Evolutionary conservation across 2,113 vertebrate genomes (phyloP).

Genomic region (Oryzias melastigma): DNA sequence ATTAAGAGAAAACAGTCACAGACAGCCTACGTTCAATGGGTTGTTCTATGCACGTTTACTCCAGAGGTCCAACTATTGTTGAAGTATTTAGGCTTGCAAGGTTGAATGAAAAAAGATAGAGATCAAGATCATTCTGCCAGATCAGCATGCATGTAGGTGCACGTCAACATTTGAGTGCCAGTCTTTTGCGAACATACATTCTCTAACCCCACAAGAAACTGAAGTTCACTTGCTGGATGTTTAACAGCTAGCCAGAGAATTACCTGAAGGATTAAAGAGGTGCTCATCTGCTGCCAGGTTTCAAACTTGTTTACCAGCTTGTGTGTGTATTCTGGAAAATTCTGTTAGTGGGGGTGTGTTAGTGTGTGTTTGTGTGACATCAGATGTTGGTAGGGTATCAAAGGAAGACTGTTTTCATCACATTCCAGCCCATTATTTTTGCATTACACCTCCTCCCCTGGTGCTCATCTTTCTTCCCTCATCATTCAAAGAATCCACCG

Average conservation of each 20-base stretch:
- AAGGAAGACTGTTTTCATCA: slow-evolving; percentile 25
- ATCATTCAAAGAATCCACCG: slow-evolving; percentile 47
- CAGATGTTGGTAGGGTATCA: slow-evolving; percentile 12
- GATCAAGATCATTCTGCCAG: slow-evolving; percentile 21
- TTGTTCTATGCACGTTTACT: slow-evolving; percentile 32
- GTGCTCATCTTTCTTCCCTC: slow-evolving; percentile 30
- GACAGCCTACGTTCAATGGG: slow-evolving; percentile 13
- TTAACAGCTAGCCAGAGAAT: slow-evolving; percentile 59
- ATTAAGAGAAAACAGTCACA: slow-evolving; percentile 45
- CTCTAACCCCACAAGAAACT: slow-evolving; percentile 25
- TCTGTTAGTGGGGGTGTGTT: slow-evolving; percentile 9
- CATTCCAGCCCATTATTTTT: slow-evolving; percentile 44
- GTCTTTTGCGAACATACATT: slow-evolving; percentile 4
- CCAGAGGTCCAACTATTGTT: slow-evolving; percentile 8
- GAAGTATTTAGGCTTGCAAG: slow-evolving; percentile 29
- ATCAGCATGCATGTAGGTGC: slow-evolving; percentile 29
- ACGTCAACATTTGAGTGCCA: slow-evolving; percentile 10
- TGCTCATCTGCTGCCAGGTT: slow-evolving; percentile 56
- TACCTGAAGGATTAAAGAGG: slow-evolving; percentile 65
- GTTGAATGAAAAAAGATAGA: slow-evolving; percentile 8
- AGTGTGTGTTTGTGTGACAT: slow-evolving; percentile 3
- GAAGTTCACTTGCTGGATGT: slow-evolving; percentile 35
- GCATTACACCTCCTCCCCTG: slow-evolving; percentile 14
- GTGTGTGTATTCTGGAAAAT: slow-evolving; percentile 9
- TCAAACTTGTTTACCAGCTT: slow-evolving; percentile 33